Base-by-base conservation (phyloP, 1,140 invertebrate species). In the Drosophila ananassae region DNA sequence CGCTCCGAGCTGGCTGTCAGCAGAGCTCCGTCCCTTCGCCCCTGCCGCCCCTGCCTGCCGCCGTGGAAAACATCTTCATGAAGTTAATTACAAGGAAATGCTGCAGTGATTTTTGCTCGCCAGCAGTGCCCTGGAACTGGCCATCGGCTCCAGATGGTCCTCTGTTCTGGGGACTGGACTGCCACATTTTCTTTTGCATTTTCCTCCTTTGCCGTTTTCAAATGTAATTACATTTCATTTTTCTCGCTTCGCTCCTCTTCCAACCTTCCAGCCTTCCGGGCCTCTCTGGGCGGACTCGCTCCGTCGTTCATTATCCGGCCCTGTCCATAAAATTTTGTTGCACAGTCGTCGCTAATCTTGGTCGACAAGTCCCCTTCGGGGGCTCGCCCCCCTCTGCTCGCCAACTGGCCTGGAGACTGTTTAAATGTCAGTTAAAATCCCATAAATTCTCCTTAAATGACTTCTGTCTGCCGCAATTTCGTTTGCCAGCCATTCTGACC, bases 381-480 rank as follows among this genome's bases (percentile, higher is more conserved):
- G 44, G 10, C 47, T 32, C 32, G 22, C n/a, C 13, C 22, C 13
- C 5, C 17, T 21, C 17, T 48, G 25, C 24, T 21, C 28, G 17
- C 30, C 24, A 17, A 37, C 63, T 53, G 68, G 68, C 47, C 73
- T 57, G 77, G 79, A 37, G 62, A 79, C 75, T 89, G 79, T 89
- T 89, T 89, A 89, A 89, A 89, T 89, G 84, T 84, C 83, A 89
- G 83, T 89, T 89, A 89, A 89, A 89, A 89, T 89, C 83, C 83
- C 84, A 89, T 89, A 89, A 89, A 89, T 89, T 89, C 84, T 73
- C 75, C 79, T 89, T 89, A 89, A 89, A 89, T 89, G 83, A 89
- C 83, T 89, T 89, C 83, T 84, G 83, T 89, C 84, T 89, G 84
- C 84, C 83, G 76, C 83, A 89, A 89, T 89, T 83, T 73, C 67